Evolutionary conservation across 2,113 vertebrate species (phyloP), one percentile per base, ranked within the genome.

Genomic region (Anolis sagrei): DNA sequence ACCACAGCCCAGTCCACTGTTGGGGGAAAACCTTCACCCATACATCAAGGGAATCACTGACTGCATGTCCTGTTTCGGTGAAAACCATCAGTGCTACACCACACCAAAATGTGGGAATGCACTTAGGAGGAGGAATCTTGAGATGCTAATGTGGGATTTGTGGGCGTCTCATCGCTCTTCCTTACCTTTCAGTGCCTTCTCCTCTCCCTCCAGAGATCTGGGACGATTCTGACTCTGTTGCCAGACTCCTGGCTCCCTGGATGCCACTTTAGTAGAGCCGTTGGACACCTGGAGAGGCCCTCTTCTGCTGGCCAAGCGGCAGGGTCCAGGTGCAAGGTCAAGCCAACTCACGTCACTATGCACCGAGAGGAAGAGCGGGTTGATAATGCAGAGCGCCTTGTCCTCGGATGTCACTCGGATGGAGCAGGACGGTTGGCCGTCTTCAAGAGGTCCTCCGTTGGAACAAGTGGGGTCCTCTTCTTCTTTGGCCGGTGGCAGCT

Each of bases 361-460:
- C 13, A 97, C 97, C 11, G 93, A 94, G 19, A 98, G 80, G 89
- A 97, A 98, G 10, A 98, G 97, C 0, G 96, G 97, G 90, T 98
- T 98, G 83, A 98, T 96, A 90, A 98, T 85, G 23, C 95, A 98
- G 44, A 98, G 89, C 0, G 97, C 97, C 2, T 94, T 96, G 0
- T 93, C 95, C 49, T 94, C 90, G 1, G 95, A 91, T 0, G 94
- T 96, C 78, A 95, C 86, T 91, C 96, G 87, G 58, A 89, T 62
- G 16, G 83, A 83, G 75, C 76, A 85, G 34, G 34, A 73, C 0
- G 64, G 74, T 8, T 6, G 39, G 61, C 34, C 58, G 1, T 91
- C 91, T 93, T 95, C 95, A 86, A 21, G n/a, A 64, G 83, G 61
- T 51, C 27, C 97, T 34, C n/a, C 36, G 0, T 7, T 97, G 75